Conservation (phyloP, 2,888 invertebrate species). For the Eudasyphora cyanicolor region DNA sequence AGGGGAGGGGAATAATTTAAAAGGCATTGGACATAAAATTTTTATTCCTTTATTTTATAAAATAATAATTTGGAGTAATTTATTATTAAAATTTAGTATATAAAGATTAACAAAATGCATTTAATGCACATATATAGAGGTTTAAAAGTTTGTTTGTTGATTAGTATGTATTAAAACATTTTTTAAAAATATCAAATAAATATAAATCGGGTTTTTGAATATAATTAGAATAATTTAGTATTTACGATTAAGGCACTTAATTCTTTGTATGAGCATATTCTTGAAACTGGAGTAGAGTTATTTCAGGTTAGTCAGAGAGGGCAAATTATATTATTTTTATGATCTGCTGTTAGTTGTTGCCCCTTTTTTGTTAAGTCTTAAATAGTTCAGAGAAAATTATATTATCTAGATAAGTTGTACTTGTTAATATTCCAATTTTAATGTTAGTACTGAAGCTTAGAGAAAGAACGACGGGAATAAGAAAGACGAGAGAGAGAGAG, state of each 20-base stretch:
- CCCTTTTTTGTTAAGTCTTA: conserved; percentile 31
- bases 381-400: conserved; percentile 6
- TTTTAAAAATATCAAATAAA: conserved; percentile 23
- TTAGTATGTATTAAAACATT: not conserved
- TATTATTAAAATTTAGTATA: not conserved
- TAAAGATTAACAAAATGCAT: conserved; percentile 1
- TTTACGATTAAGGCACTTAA: not conserved
- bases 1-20: not conserved
- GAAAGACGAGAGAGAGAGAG: too few species aligned
- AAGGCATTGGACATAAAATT: not conserved
- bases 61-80: not conserved
- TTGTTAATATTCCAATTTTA: conserved; percentile 30
- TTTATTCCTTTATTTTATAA: conserved; percentile 8
- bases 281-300: conserved; percentile 5
- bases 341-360: conserved; percentile 28
- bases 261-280: conserved; percentile 2
- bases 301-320: conserved; percentile 1
- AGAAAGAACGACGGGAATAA: conserved; percentile 48
- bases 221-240: not conserved
- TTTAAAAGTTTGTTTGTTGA: not conserved
- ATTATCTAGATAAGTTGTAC: conserved; percentile 27
- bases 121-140: not conserved
- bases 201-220: not conserved
- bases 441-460: conserved; percentile 56
- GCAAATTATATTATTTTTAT: conserved; percentile 45